phyloP scores from a whole-genome alignment of 2,797 vertebrate species.

The Pseudocheirus occidentalis region DNA sequence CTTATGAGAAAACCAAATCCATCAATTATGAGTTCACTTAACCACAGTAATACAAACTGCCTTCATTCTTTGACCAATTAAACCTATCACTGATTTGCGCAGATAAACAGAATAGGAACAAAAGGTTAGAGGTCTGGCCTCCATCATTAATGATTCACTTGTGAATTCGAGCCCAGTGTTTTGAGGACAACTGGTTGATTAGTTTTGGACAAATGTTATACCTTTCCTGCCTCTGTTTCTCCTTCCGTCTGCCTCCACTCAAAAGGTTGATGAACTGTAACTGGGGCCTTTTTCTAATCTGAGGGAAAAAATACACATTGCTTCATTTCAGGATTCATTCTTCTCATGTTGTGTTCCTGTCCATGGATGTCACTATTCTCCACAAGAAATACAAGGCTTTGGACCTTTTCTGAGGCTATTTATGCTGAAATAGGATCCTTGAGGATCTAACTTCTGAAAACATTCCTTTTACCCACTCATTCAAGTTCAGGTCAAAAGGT shows the following conservation, averaged over 20 bases:
- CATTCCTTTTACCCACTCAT: constrained; percentile 34
- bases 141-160: neutral
- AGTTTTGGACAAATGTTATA: neutral
- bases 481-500: constrained; percentile 55
- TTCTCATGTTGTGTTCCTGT: constrained; percentile 14
- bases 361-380: neutral
- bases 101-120: constrained; percentile 35
- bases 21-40: constrained; percentile 7
- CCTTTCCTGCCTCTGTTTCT: neutral
- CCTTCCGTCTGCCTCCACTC: neutral
- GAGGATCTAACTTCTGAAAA: constrained; percentile 39
- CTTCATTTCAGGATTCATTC: neutral
- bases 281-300: neutral
- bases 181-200: neutral
- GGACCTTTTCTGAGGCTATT: constrained; percentile 32
- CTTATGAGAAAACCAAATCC: constrained; percentile 10
- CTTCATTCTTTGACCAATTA: constrained; percentile 13
- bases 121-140: constrained; percentile 1
- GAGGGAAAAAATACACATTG: neutral
- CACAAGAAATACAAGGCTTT: constrained; percentile 15
- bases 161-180: neutral
- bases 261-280: neutral
- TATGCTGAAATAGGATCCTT: constrained; percentile 43
- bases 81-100: constrained; percentile 7
- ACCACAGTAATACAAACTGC: neutral